Percentiles rank a stretch among this genome's conserved stretches.
phyloP scores from a whole-genome alignment of 2,113 vertebrate genomes.

The Nematolebias whitei region DNA sequence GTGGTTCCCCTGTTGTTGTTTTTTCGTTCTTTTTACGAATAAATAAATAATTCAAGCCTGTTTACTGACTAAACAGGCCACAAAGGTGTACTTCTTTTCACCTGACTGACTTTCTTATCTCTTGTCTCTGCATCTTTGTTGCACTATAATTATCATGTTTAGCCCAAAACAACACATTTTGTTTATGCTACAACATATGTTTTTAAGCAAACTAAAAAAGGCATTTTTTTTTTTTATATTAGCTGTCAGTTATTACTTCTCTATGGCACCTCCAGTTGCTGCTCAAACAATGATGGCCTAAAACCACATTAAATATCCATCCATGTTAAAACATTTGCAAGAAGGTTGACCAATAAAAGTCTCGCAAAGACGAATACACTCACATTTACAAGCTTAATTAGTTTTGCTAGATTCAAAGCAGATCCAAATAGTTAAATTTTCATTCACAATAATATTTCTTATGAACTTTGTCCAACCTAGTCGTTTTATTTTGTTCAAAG shows the following conservation, averaged over 20 bases:
- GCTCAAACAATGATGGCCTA: background rate
- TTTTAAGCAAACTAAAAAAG: background rate
- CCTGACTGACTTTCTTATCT: background rate
- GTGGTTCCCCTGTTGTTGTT: background rate
- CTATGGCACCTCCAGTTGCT: background rate
- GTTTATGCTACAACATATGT: too few relatives aligned
- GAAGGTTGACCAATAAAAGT: background rate
- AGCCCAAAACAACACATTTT: background rate
- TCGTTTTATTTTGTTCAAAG: too few relatives aligned
- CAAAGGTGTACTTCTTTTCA: background rate
- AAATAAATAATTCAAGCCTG: background rate
- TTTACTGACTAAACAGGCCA: background rate
- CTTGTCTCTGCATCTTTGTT: background rate
- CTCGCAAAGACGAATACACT: background rate
- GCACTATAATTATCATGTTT: too few relatives aligned
- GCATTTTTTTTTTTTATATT: background rate
- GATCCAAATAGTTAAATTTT: too few relatives aligned
- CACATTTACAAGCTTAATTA: too few relatives aligned
- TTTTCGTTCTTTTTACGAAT: too few relatives aligned
- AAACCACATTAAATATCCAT: background rate
- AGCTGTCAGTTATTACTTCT: background rate
- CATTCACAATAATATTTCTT: too few relatives aligned
- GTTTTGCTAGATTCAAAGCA: too few relatives aligned
- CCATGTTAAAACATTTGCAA: background rate
- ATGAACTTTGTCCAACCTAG: too few relatives aligned